Base-by-base conservation (phyloP, 2,113 vertebrate genomes). In the Brachyistius frenatus region DNA sequence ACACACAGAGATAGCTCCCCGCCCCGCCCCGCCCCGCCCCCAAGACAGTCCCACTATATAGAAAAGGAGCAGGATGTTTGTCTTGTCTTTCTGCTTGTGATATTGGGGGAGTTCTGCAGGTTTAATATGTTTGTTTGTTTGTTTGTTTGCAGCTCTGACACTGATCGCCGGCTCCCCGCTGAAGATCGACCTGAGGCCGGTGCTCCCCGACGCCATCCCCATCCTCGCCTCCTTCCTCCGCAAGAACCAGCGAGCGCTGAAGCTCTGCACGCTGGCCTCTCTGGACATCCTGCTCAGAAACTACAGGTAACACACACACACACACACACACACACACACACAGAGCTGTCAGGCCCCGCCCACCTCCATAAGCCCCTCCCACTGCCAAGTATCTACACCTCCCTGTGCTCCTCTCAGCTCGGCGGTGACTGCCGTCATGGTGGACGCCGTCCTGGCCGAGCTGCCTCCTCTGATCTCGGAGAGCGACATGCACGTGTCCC, bases 401-500 rank as follows among this genome's bases (percentile, higher is more conserved):
- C 47, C 46, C 4, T 73, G 23, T 58, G 32, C 35, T 44, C 2
- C 23, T 23, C 23, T 23, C 88, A 93, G 92, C 78, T 91, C 92
- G 0, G 90, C 91, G 0, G 95, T 99, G 88, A 99, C 97, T 30
- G 94, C 96, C 23, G 95, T 96, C 86, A 99, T 99, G 98, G 98
- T 99, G 89, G 98, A 99, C 55, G 98, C 98, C 5, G 98, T 99
- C 60, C 92, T 99, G 78, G 97, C 97, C 35, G 98, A 99, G 94
- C 96, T 99, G 83, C 98, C 98, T 1, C 96, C 98, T 35, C 97
- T 99, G 62, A 98, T 99, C 93, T 99, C 97, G 0, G 98, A 99
- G 91, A 98, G 97, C 67, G 98, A 99, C 93, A 99, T 99, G 98
- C 98, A 99, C 46, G 98, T 99, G 66, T 99, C 98, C 0, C 98